Evolutionary conservation across 2,888 invertebrate genomes (phyloP).

Genomic region (Kuschelorhynchus macadamiae): DNA sequence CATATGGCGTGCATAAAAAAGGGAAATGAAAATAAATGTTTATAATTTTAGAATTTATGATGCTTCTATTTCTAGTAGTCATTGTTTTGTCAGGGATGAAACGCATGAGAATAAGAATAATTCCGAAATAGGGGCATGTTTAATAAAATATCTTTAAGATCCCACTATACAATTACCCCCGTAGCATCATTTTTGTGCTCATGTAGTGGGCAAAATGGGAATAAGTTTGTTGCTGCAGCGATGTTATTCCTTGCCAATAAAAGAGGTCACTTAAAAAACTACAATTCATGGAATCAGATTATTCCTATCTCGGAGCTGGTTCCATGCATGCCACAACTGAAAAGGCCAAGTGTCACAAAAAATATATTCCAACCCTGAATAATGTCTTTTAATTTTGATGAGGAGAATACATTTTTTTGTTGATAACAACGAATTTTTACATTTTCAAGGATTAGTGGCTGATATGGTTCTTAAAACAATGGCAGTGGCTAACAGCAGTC

Average conservation of each 20-base stretch:
- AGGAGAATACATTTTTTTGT: no score
- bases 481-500: no score
- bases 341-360: conserved; percentile 1
- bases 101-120: conserved; percentile 31
- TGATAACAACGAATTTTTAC: no score
- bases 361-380: conserved; percentile 60
- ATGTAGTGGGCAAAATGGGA: conserved; percentile 41
- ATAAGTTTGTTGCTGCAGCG: conserved; percentile 37
- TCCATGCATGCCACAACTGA: conserved; percentile 45
- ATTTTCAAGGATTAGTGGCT: no score
- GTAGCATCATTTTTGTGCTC: conserved; percentile 47
- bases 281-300: conserved; percentile 54
- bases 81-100: no score
- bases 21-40: no score
- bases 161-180: conserved; percentile 46
- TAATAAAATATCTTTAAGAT: conserved; percentile 45
- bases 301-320: conserved; percentile 44
- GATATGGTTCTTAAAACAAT: no score
- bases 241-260: conserved; percentile 51
- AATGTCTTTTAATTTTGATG: conserved; percentile 49
- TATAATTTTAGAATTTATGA: no score
- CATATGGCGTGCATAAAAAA: no score
- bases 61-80: no score
- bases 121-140: conserved; percentile 50
- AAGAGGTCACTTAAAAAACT: conserved; percentile 40